phyloP scores from a whole-genome alignment of 2,888 invertebrate species.

The Platycheirus albimanus region DNA sequence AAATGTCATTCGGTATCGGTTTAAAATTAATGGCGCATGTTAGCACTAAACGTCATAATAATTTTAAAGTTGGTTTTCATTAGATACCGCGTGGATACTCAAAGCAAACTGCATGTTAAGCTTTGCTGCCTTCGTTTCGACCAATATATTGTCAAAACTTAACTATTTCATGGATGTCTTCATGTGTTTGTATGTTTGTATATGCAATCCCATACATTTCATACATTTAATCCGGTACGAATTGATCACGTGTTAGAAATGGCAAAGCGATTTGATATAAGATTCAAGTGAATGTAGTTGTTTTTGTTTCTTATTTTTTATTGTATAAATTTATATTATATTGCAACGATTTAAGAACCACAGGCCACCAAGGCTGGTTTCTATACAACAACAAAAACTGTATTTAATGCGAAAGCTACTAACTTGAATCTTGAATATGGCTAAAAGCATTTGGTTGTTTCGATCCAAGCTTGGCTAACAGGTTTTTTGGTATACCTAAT shows the following conservation, averaged over 20 bases:
- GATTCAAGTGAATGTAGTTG: conserved; percentile 7
- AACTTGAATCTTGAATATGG: conserved; percentile 17
- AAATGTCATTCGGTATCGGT: background rate
- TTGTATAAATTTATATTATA: conserved; percentile 12
- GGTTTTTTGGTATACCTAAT: conserved; percentile 28
- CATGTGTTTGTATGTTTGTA: background rate
- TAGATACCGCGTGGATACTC: background rate
- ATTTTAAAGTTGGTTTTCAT: background rate
- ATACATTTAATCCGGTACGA: conserved; percentile 44
- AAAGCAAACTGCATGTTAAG: background rate
- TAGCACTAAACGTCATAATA: background rate
- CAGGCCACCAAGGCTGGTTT: conserved; percentile 45
- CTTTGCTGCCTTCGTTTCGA: background rate
- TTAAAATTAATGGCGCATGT: background rate
- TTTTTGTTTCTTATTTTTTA: background rate
- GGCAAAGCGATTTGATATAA: conserved; percentile 18
- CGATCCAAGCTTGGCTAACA: conserved; percentile 30
- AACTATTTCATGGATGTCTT: conserved; percentile 1
- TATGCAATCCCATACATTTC: conserved; percentile 17
- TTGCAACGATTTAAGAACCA: conserved; percentile 39
- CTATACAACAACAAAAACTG: conserved; percentile 19
- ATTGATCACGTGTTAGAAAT: conserved; percentile 45
- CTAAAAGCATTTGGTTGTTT: conserved; percentile 27
- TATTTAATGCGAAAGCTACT: conserved; percentile 1
- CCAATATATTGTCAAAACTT: background rate